Evolutionary conservation across 2,113 vertebrate genomes (phyloP).

Genomic region (Phalacrocorax brasilianus): DNA sequence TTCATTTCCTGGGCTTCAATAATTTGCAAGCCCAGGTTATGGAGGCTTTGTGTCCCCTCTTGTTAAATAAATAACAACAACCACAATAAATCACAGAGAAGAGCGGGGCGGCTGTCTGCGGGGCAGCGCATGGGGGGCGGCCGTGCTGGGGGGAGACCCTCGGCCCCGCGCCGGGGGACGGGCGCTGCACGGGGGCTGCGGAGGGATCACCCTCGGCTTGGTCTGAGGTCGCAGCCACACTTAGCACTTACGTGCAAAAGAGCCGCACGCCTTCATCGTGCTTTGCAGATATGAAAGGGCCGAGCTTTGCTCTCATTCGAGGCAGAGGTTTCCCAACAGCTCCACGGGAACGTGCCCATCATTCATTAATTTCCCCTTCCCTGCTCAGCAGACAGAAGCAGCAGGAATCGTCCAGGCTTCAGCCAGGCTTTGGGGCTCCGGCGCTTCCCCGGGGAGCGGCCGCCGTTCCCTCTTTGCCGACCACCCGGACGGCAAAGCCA

Average conservation of each 20-base stretch:
- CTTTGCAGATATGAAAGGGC: background rate
- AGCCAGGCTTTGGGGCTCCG: background rate
- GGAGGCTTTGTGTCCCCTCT: conserved; percentile 35
- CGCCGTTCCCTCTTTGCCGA: accelerated
- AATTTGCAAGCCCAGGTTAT: conserved; percentile 47
- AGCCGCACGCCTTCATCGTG: background rate
- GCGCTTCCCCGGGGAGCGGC: background rate
- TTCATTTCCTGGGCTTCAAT: conserved; percentile 65
- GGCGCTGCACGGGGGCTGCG: background rate
- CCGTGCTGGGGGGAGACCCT: background rate
- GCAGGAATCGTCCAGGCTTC: background rate
- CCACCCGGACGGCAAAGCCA: background rate
- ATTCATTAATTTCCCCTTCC: background rate
- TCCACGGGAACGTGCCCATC: background rate
- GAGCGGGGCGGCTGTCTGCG: background rate
- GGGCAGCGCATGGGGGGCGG: background rate
- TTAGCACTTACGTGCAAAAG: background rate
- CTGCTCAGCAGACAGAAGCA: background rate
- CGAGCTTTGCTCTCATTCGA: background rate
- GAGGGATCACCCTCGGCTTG: accelerated
- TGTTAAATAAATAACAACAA: conserved; percentile 14
- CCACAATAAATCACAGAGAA: background rate
- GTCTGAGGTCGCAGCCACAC: background rate
- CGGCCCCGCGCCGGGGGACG: accelerated
- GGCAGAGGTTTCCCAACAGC: background rate